These are phyloP conservation scores for Tupiocoris notatus DNA, from an alignment of 2,888 invertebrate species.

Conservation along the genomic window DNA sequence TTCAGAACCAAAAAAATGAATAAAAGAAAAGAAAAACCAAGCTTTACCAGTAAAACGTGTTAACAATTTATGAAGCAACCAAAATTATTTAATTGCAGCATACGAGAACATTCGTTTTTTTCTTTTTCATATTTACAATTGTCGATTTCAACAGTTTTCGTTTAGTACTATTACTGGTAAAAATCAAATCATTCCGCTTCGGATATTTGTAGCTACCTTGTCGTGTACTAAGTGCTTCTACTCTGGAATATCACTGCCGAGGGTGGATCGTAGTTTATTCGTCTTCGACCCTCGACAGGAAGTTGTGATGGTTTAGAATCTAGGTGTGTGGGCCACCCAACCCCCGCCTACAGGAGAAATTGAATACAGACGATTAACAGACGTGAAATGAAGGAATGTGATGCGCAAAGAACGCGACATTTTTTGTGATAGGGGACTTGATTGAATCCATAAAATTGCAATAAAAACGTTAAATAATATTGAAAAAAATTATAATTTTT, in stretches of 20 bases:
- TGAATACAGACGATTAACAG: neutral
- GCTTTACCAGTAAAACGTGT: neutral
- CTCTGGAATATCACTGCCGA: conserved; percentile 27
- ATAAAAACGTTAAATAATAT: too few species aligned
- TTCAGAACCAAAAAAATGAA: too few species aligned
- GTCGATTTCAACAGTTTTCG: neutral
- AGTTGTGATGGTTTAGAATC: conserved; percentile 52
- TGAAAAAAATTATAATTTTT: too few species aligned
- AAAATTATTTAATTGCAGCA: conserved; percentile 44
- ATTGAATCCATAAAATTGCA: too few species aligned
- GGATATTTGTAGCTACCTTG: neutral
- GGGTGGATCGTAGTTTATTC: conserved; percentile 54
- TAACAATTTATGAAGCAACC: conserved; percentile 31
- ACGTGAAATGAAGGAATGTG: neutral
- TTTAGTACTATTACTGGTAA: neutral
- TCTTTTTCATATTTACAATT: conserved; percentile 1
- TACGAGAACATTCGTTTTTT: neutral
- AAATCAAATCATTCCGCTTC: neutral
- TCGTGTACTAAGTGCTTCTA: conserved; percentile 2
- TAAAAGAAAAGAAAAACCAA: neutral
- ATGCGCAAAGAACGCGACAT: neutral
- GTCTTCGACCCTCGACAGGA: conserved; percentile 54
- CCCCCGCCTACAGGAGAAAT: conserved; percentile 44
- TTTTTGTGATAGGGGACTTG: too few species aligned
- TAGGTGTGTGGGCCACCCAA: conserved; percentile 44